phyloP scores from a whole-genome alignment of 2,113 vertebrate species.

The Neodon shergylaensis region DNA sequence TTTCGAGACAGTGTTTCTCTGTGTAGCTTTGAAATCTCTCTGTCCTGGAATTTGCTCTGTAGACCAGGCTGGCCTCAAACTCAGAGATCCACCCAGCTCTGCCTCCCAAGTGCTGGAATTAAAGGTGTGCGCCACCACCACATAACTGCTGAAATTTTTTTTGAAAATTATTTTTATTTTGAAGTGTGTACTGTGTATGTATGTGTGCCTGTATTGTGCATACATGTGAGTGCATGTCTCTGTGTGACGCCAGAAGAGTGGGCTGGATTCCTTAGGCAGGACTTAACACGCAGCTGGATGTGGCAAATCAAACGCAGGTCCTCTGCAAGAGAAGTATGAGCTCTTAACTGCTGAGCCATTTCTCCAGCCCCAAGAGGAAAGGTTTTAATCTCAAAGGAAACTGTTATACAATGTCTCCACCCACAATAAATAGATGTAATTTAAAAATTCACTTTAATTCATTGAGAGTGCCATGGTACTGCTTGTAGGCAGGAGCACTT shows the following conservation, averaged over 20 bases:
- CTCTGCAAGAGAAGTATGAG: background rate
- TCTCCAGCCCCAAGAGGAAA: background rate
- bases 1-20: no score
- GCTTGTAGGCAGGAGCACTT: background rate
- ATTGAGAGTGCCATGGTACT: background rate
- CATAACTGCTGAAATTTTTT: background rate
- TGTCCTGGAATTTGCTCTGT: no score
- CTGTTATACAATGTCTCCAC: background rate
- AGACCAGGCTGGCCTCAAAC: no score
- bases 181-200: background rate
- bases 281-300: background rate
- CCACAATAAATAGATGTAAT: background rate
- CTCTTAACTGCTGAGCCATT: background rate
- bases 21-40: no score
- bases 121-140: no score
- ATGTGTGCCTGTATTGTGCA: background rate
- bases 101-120: no score
- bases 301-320: background rate
- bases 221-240: background rate
- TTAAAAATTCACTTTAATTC: background rate
- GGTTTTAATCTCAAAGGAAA: background rate
- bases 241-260: background rate
- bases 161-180: background rate
- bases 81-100: no score
- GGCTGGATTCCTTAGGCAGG: background rate